These are phyloP conservation scores for Tapirus terrestris DNA, from an alignment of 2,113 vertebrate species.

Conservation along the genomic window DNA sequence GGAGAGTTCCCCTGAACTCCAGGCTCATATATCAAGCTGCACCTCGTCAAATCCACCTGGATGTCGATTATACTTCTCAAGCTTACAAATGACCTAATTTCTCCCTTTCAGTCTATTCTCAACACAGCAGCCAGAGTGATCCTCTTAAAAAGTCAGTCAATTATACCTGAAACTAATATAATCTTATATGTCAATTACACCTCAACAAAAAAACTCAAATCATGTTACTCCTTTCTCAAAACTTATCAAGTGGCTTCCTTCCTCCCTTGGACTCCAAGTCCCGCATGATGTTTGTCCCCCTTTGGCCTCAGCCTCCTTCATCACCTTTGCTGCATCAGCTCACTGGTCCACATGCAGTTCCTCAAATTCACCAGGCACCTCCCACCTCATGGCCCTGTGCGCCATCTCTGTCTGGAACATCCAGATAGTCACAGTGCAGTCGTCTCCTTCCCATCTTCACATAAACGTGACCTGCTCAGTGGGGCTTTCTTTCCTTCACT, in stretches of 20 bases:
- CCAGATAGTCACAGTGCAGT: fast-evolving
- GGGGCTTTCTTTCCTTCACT: neutral
- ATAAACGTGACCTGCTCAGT: neutral
- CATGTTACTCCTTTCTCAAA: neutral
- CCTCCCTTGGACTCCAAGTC: neutral
- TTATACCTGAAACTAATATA: neutral
- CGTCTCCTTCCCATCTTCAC: neutral
- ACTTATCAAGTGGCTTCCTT: neutral
- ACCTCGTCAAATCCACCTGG: neutral
- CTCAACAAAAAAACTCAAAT: neutral
- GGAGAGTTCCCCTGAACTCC: neutral
- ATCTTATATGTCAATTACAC: neutral
- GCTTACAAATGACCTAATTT: neutral
- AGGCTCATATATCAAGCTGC: neutral
- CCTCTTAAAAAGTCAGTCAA: neutral
- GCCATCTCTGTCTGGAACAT: neutral
- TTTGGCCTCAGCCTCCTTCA: too few species aligned
- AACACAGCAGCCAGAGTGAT: neutral
- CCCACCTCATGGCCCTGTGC: fast-evolving
- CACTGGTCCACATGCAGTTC: neutral
- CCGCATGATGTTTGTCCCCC: fast-evolving
- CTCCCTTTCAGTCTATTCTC: neutral
- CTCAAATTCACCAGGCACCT: neutral
- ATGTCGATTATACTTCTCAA: too few species aligned
- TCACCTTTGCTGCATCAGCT: fast-evolving